These are phyloP conservation scores for Synanthedon formicaeformis DNA, from an alignment of 2,888 invertebrate species.

Conservation along the genomic window DNA sequence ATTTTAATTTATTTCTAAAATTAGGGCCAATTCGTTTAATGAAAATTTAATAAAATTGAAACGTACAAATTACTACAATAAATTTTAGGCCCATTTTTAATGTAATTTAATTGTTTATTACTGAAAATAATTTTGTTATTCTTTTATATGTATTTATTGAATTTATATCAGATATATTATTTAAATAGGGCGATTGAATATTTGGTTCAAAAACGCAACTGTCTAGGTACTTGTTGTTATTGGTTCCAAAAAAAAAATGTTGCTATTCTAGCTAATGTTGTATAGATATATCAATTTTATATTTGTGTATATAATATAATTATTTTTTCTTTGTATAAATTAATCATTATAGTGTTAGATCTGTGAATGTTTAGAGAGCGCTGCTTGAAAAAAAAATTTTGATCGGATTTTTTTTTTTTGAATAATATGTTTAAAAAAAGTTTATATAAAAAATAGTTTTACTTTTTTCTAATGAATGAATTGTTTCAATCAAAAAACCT, in stretches of 20 bases:
- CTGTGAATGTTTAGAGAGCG: slow-evolving; percentile 34
- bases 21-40: slow-evolving; percentile 3
- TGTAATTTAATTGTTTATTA: neutral
- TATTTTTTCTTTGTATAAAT: slow-evolving; percentile 55
- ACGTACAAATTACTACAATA: too few relatives aligned
- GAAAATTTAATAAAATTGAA: too few relatives aligned
- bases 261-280: slow-evolving; percentile 42
- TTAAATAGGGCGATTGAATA: slow-evolving; percentile 23
- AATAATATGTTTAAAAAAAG: neutral
- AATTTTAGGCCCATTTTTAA: neutral
- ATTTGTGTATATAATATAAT: slow-evolving; percentile 64
- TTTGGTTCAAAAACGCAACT: slow-evolving; percentile 23
- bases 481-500: neutral
- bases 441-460: neutral
- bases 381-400: neutral
- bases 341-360: slow-evolving; percentile 56
- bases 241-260: slow-evolving; percentile 35
- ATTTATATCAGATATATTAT: slow-evolving; percentile 24
- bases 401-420: neutral
- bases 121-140: slow-evolving; percentile 7
- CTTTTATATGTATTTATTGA: slow-evolving; percentile 22
- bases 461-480: neutral
- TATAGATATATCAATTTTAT: slow-evolving; percentile 62
- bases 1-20: slow-evolving; percentile 7
- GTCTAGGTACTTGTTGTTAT: slow-evolving; percentile 56